Percentiles rank a stretch among this genome's conserved stretches.
Conservation (phyloP, 2,888 invertebrate genomes). For the Galeruca laticollis region DNA sequence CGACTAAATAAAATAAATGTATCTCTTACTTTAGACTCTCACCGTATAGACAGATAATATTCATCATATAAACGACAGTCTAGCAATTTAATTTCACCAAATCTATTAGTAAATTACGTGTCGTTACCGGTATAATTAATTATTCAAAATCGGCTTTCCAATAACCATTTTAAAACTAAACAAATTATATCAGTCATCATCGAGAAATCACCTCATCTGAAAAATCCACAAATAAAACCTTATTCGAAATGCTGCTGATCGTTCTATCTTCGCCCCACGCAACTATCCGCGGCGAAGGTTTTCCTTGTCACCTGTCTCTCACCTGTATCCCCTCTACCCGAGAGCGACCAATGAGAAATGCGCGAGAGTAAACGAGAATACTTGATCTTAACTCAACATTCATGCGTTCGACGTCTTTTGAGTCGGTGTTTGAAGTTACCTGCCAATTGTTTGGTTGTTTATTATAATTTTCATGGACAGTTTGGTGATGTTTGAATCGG, state of each 20-base stretch:
- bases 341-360: slow-evolving; percentile 55
- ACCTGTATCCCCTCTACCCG: slow-evolving; percentile 61
- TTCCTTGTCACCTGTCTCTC: slow-evolving; percentile 53
- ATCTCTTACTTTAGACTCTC: too few species aligned
- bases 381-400: slow-evolving; percentile 57
- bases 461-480: slow-evolving; percentile 13
- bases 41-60: too few species aligned
- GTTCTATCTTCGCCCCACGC: slow-evolving; percentile 24
- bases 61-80: too few species aligned
- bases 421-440: slow-evolving; percentile 19
- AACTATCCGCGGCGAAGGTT: not conserved
- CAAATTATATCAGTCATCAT: slow-evolving; percentile 14
- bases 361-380: slow-evolving; percentile 54
- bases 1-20: too few species aligned
- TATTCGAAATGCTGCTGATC: slow-evolving; percentile 33
- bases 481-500: slow-evolving; percentile 40
- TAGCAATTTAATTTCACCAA: slow-evolving; percentile 18
- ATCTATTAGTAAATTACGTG: slow-evolving; percentile 33
- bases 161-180: slow-evolving; percentile 32
- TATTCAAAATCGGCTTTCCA: slow-evolving; percentile 46
- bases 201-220: slow-evolving; percentile 37
- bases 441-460: slow-evolving; percentile 36
- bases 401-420: slow-evolving; percentile 51
- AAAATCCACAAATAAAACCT: slow-evolving; percentile 39
- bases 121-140: slow-evolving; percentile 38